Conservation (phyloP, 64 coral and sea anemone species). For the Porites australiensis region DNA sequence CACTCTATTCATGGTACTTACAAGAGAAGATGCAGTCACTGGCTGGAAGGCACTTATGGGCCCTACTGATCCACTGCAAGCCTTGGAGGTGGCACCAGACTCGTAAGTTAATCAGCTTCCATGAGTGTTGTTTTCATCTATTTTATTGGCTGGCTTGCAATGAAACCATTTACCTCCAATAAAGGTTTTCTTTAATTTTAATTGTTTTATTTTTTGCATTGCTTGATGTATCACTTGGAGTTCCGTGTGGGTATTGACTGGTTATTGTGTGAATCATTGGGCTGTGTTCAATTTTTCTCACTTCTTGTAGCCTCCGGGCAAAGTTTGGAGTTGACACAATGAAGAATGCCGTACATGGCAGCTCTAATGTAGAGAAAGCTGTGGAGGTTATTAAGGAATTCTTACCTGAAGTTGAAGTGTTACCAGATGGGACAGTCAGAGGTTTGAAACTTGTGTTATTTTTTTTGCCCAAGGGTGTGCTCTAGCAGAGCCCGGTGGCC, state of each 20-base stretch:
- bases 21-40: constrained; percentile 94
- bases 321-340: constrained; percentile 86
- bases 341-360: constrained; percentile 98
- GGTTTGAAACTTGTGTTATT: constrained; percentile 40
- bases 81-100: constrained; percentile 80
- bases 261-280: neutral
- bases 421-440: constrained; percentile 90
- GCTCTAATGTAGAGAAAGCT: constrained; percentile 85
- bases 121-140: no score
- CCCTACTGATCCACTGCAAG: constrained; percentile 91
- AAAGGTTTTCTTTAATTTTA: no score
- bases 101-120: constrained; percentile 68
- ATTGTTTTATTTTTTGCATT: no score
- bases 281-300: neutral
- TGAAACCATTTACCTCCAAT: no score
- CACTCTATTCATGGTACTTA: constrained; percentile 87
- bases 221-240: no score
- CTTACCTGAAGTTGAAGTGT: constrained; percentile 91
- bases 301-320: constrained; percentile 75
- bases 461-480: no score
- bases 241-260: no score
- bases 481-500: no score
- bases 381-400: constrained; percentile 83
- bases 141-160: no score
- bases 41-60: constrained; percentile 98